These are phyloP conservation scores for Empis livida DNA, from an alignment of 2,888 invertebrate genomes.

Conservation along the genomic window DNA sequence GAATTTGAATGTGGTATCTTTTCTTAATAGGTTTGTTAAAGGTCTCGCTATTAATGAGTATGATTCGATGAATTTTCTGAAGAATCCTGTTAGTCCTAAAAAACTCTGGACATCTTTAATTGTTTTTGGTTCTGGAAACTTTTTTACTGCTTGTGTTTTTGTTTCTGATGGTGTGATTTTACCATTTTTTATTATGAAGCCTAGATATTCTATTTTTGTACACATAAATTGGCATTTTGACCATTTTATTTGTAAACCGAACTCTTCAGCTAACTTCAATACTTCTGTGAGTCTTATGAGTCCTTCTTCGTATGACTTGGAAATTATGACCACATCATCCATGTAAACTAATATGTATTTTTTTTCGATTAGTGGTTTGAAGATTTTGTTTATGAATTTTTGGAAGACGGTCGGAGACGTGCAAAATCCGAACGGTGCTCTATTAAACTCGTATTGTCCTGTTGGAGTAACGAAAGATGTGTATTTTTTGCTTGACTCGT, in stretches of 20 bases:
- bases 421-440: conserved; percentile 5
- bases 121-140: conserved; percentile 16
- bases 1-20: conserved; percentile 5
- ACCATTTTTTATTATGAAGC: conserved; percentile 4
- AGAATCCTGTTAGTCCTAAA: conserved; percentile 11
- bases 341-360: conserved; percentile 11
- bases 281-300: conserved; percentile 8
- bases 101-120: conserved; percentile 18
- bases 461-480: conserved; percentile 2
- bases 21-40: neutral
- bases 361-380: conserved; percentile 7
- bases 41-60: conserved; percentile 6
- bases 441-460: conserved; percentile 7
- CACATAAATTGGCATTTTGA: conserved; percentile 11
- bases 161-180: conserved; percentile 13
- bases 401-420: conserved; percentile 8
- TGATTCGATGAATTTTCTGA: conserved; percentile 5
- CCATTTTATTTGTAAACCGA: conserved; percentile 12
- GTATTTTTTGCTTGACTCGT: conserved; percentile 4
- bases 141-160: conserved; percentile 17
- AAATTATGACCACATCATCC: conserved; percentile 13
- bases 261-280: conserved; percentile 5
- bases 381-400: conserved; percentile 6
- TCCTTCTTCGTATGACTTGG: conserved; percentile 9
- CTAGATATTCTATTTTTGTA: conserved; percentile 7